Conservation (phyloP, 2,113 vertebrate species). For the Alligator mississippiensis region DNA sequence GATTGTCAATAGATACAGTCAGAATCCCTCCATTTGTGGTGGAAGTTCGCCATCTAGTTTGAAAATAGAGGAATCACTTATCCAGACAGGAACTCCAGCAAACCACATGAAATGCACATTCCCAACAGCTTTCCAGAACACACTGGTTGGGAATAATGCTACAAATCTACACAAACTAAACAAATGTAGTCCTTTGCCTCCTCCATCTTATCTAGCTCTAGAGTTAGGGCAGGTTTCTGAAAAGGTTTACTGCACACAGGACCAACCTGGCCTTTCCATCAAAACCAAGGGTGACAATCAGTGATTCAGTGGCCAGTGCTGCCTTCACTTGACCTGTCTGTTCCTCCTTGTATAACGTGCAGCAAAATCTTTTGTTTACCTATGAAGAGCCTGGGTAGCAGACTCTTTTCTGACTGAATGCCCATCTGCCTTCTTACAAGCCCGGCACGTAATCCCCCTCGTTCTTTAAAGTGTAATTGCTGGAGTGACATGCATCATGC, state of each 20-base stretch:
- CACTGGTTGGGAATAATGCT: too few relatives aligned
- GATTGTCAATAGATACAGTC: constrained; percentile 96
- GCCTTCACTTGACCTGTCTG: not conserved
- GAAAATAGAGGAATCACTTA: constrained; percentile 37
- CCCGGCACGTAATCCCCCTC: too few relatives aligned
- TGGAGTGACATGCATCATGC: too few relatives aligned
- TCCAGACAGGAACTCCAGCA: not conserved
- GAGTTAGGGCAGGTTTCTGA: not conserved
- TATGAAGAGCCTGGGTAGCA: not conserved
- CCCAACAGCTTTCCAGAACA: too few relatives aligned
- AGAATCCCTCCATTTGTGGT: constrained; percentile 88
- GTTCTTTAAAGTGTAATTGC: too few relatives aligned
- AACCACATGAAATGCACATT: not conserved
- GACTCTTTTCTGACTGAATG: not conserved
- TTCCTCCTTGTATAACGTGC: not conserved
- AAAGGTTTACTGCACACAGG: not conserved
- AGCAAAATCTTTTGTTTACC: not conserved
- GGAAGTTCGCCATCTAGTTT: constrained; percentile 90
- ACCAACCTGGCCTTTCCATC: not conserved
- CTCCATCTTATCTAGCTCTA: not conserved
- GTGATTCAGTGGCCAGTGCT: not conserved
- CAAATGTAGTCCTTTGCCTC: not conserved
- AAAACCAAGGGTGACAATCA: not conserved
- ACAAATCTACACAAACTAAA: too few relatives aligned
- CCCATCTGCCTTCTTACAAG: not conserved